phyloP scores from a whole-genome alignment of 2,113 vertebrate genomes.

The Pachypanchax playfairii region DNA sequence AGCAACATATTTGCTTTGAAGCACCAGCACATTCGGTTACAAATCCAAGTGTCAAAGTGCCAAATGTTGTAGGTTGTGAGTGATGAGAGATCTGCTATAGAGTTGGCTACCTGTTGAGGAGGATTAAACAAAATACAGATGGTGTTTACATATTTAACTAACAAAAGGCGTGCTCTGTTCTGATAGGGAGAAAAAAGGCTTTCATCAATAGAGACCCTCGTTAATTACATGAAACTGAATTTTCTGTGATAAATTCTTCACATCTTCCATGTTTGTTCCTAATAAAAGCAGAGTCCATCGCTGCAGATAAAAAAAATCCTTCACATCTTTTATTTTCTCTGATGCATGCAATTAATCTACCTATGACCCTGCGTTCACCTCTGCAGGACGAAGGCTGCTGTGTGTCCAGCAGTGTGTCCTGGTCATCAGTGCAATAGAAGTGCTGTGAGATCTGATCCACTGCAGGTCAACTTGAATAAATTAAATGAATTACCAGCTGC shows the following conservation, averaged over 20 bases:
- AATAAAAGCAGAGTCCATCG: background rate
- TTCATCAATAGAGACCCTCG: slow-evolving; percentile 3
- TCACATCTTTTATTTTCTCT: slow-evolving; percentile 13
- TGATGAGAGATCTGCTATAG: slow-evolving; percentile 63
- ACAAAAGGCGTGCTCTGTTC: slow-evolving; percentile 44
- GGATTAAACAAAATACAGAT: slow-evolving; percentile 71
- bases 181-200: slow-evolving; percentile 20
- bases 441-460: slow-evolving; percentile 31
- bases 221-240: no score
- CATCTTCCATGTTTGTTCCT: background rate
- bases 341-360: slow-evolving; percentile 24
- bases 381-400: slow-evolving; percentile 52
- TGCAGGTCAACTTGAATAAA: slow-evolving; percentile 64
- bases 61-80: slow-evolving; percentile 64
- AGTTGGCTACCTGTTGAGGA: slow-evolving; percentile 68
- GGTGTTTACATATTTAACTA: slow-evolving; percentile 64
- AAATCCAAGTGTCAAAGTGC: slow-evolving; percentile 43
- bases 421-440: slow-evolving; percentile 38
- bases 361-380: slow-evolving; percentile 47
- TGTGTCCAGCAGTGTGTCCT: slow-evolving; percentile 42
- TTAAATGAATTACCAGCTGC: slow-evolving; percentile 78
- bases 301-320: slow-evolving; percentile 13
- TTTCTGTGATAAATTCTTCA: background rate
- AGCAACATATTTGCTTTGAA: slow-evolving; percentile 70
- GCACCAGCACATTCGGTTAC: slow-evolving; percentile 51